Percentiles rank a stretch among this genome's conserved stretches.
Conservation (phyloP, 1,140 invertebrate species). For the Heliconius hermathena region DNA sequence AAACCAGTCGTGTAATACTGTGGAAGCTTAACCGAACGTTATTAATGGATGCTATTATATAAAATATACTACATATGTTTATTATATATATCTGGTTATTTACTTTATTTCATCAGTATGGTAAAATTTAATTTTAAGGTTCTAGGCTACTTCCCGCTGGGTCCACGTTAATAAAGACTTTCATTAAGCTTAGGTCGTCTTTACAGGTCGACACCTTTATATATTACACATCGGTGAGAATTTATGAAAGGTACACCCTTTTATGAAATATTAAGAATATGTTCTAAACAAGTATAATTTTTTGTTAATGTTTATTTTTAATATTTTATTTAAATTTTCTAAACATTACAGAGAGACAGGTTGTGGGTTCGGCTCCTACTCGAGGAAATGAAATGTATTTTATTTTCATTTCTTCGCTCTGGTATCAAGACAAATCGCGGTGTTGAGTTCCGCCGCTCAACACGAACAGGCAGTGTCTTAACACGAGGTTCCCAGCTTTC, state of each 20-base stretch:
- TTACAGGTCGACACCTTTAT: slow-evolving; percentile 15
- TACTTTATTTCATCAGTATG: neutral
- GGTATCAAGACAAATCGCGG: too few relatives aligned
- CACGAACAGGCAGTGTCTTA: too few relatives aligned
- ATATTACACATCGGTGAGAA: slow-evolving; percentile 20
- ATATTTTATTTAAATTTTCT: too few relatives aligned
- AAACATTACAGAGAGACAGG: too few relatives aligned
- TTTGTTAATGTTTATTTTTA: too few relatives aligned
- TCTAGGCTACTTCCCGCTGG: slow-evolving; percentile 16
- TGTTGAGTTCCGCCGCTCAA: too few relatives aligned
- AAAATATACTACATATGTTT: neutral
- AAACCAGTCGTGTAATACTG: neutral
- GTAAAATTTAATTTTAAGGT: slow-evolving; percentile 32
- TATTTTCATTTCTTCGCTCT: too few relatives aligned
- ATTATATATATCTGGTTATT: neutral
- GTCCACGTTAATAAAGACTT: slow-evolving; percentile 32
- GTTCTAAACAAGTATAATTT: neutral
- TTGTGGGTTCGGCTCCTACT: too few relatives aligned
- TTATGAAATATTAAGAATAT: neutral
- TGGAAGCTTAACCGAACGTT: neutral
- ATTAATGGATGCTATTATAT: neutral
- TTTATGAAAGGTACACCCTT: neutral
- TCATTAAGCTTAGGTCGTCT: slow-evolving; percentile 28
- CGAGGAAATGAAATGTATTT: too few relatives aligned
- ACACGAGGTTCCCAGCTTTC: too few relatives aligned